Evolutionary conservation across 2,797 vertebrate genomes (phyloP).

Genomic region (Danio choprae): DNA sequence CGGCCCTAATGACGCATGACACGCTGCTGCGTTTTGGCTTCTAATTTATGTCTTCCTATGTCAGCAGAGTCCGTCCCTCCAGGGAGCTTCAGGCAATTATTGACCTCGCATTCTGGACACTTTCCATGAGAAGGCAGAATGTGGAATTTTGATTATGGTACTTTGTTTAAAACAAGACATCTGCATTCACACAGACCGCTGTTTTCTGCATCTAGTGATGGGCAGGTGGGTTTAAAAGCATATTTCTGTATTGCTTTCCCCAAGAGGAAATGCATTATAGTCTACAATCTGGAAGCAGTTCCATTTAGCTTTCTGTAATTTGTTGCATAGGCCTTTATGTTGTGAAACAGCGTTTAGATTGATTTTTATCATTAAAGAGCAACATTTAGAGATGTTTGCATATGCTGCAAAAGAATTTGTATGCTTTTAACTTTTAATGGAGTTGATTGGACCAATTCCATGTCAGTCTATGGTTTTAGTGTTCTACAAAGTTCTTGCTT

Average conservation of each 20-base stretch:
- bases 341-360: background rate
- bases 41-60: slow-evolving; percentile 85
- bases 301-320: background rate
- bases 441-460: background rate
- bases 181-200: background rate
- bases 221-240: slow-evolving; percentile 33
- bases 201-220: slow-evolving; percentile 8
- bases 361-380: slow-evolving; percentile 10
- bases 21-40: slow-evolving; percentile 73
- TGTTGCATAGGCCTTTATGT: slow-evolving; percentile 1
- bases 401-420: background rate
- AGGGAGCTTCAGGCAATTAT: slow-evolving; percentile 61
- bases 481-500: background rate
- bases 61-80: slow-evolving; percentile 75
- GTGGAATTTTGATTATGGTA: slow-evolving; percentile 51
- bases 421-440: slow-evolving; percentile 7
- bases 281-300: slow-evolving; percentile 1
- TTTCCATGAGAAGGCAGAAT: slow-evolving; percentile 52
- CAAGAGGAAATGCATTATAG: background rate
- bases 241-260: background rate
- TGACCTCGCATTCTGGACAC: slow-evolving; percentile 61
- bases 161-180: slow-evolving; percentile 11
- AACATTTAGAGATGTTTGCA: slow-evolving; percentile 15
- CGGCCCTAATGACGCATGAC: slow-evolving; percentile 80
- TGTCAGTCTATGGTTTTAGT: background rate